A percentile compares a stretch with the other conserved stretches of the same genome.
Conservation (phyloP, 2,797 vertebrate genomes). For the Rhabdophis nuchalis region DNA sequence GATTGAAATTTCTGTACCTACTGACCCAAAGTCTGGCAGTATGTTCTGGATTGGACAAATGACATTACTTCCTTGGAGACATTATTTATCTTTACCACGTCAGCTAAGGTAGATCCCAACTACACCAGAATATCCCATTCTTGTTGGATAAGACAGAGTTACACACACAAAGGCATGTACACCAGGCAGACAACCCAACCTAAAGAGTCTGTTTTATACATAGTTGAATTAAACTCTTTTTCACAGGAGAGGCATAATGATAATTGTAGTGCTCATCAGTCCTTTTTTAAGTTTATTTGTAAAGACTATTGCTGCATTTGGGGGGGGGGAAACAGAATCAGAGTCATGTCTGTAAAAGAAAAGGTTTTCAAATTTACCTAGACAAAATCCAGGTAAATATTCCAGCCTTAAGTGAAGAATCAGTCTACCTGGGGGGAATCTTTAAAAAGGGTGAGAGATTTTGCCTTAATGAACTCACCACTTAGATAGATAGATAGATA, state of each 20-base stretch:
- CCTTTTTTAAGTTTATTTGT: not conserved
- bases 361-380: not conserved
- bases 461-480: not conserved
- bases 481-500: no score
- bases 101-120: not conserved
- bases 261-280: not conserved
- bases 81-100: not conserved
- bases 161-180: not conserved
- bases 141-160: not conserved
- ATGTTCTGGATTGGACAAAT: not conserved
- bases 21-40: not conserved
- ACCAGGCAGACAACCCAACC: not conserved
- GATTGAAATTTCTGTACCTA: not conserved
- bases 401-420: not conserved
- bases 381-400: not conserved
- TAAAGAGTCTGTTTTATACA: not conserved
- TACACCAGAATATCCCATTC: not conserved
- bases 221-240: not conserved
- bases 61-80: not conserved
- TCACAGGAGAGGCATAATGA: not conserved
- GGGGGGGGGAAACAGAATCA: not conserved
- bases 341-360: not conserved
- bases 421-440: not conserved
- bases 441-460: not conserved
- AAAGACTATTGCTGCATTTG: not conserved